phyloP scores from a whole-genome alignment of 2,797 vertebrate species.

The Pyrrhura leucotis region DNA sequence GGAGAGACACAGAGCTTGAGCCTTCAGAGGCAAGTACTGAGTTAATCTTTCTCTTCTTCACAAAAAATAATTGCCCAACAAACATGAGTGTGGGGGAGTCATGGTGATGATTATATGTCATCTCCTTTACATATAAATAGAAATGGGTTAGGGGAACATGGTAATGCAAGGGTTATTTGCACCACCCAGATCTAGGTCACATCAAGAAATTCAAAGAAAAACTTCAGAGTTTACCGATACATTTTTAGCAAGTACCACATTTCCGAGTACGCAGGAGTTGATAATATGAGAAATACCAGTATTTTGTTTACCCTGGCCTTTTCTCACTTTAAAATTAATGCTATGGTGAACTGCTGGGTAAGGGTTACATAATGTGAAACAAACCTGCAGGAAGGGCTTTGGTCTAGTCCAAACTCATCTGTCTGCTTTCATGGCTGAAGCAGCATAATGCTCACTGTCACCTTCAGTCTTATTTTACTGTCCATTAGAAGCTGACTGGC shows the following conservation, averaged over 20 bases:
- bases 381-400: not conserved
- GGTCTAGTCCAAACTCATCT: not conserved
- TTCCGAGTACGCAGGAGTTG: not conserved
- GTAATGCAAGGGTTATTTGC: not conserved
- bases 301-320: not conserved
- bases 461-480: conserved; percentile 15
- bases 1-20: not conserved
- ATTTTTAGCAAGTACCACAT: conserved; percentile 21
- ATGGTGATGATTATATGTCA: not conserved
- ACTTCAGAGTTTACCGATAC: conserved; percentile 27
- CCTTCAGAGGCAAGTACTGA: not conserved
- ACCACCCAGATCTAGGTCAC: conserved; percentile 36
- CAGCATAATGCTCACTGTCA: not conserved
- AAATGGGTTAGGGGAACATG: not conserved
- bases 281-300: not conserved
- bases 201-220: conserved; percentile 32
- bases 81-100: rapidly evolving
- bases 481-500: rapidly evolving
- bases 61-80: not conserved
- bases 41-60: not conserved
- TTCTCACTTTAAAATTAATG: conserved; percentile 4
- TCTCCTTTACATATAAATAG: not conserved
- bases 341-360: not conserved
- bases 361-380: conserved; percentile 16
- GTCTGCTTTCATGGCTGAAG: not conserved